Conservation (phyloP, 1,140 invertebrate species). For the Papilio polytes region DNA sequence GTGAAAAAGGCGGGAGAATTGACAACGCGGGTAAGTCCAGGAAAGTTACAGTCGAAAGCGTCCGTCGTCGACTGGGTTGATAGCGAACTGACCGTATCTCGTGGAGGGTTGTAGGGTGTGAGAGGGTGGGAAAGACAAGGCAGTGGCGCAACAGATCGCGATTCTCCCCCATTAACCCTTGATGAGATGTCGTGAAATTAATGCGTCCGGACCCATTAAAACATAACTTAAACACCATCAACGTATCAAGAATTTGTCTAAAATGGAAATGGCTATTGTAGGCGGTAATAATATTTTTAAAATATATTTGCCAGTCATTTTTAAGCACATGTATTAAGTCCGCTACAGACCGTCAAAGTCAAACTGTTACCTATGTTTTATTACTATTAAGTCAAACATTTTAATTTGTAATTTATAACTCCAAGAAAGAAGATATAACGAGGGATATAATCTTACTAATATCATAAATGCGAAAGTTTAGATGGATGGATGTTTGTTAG, state of each 20-base stretch:
- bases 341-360: too few species aligned
- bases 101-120: constrained; percentile 9
- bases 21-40: constrained; percentile 10
- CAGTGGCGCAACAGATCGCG: constrained; percentile 63
- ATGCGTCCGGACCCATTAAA: constrained; percentile 58
- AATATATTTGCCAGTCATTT: not conserved
- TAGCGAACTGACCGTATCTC: constrained; percentile 31
- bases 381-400: too few species aligned
- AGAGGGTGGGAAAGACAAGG: constrained; percentile 41
- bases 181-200: constrained; percentile 63
- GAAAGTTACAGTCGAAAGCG: constrained; percentile 22
- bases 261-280: not conserved
- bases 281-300: not conserved
- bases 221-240: constrained; percentile 20
- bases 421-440: too few species aligned
- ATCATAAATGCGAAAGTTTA: too few species aligned
- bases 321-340: too few species aligned
- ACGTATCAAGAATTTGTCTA: not conserved
- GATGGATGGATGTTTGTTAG: too few species aligned
- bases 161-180: constrained; percentile 61
- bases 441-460: too few species aligned
- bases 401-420: too few species aligned
- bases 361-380: too few species aligned
- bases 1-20: constrained; percentile 2
- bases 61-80: not conserved